Conservation (phyloP, 92 coral and sea anemone species). For the Epizoanthus illoricatus region DNA sequence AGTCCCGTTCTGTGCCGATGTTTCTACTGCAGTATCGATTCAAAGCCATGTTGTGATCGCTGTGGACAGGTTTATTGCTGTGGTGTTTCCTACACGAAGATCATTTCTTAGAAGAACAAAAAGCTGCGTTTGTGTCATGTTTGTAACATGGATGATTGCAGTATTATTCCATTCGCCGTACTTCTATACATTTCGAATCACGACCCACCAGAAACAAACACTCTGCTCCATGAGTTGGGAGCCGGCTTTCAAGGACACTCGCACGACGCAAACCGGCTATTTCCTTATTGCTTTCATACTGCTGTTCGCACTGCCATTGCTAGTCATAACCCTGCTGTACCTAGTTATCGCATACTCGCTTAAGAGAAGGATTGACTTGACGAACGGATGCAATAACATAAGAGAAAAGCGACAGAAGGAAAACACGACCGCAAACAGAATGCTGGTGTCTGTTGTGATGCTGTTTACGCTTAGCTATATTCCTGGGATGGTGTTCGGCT, state of each 20-base stretch:
- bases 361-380: background rate
- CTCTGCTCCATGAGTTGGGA: background rate
- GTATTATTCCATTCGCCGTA: constrained; percentile 3
- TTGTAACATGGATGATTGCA: background rate
- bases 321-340: background rate
- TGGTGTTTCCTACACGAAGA: background rate
- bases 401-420: background rate
- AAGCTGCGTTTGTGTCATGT: background rate
- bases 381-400: background rate
- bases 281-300: background rate
- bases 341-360: background rate
- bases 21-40: constrained; percentile 7
- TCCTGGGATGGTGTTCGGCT: constrained; percentile 19
- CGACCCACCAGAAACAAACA: background rate
- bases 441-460: background rate
- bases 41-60: constrained; percentile 8
- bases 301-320: background rate
- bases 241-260: background rate
- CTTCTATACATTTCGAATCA: constrained; percentile 9
- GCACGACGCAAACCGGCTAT: background rate
- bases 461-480: background rate
- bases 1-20: constrained; percentile 10
- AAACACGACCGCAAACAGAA: background rate
- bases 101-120: background rate
- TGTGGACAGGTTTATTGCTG: constrained; percentile 10